These are phyloP conservation scores for Siniperca chuatsi DNA, from an alignment of 2,113 vertebrate species.

Conservation along the genomic window DNA sequence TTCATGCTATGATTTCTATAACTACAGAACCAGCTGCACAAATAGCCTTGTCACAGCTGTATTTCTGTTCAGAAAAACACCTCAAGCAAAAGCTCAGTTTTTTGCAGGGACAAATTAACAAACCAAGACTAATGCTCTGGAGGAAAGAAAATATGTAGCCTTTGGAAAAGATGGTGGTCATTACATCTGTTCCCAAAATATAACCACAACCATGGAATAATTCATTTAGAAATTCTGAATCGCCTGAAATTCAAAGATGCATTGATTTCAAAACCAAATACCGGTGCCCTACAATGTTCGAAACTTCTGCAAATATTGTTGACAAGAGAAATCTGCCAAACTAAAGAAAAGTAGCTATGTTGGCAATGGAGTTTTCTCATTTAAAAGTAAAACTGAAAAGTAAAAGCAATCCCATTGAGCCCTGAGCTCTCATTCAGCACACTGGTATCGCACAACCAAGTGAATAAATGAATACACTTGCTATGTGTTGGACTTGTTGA, in stretches of 20 bases:
- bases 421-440: slow-evolving; percentile 44
- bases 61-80: slow-evolving; percentile 17
- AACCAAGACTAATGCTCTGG: slow-evolving; percentile 16
- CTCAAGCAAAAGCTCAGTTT: neutral
- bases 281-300: slow-evolving; percentile 23
- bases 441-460: slow-evolving; percentile 56
- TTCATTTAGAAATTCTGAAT: slow-evolving; percentile 28
- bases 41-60: neutral
- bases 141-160: slow-evolving; percentile 28
- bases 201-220: slow-evolving; percentile 29
- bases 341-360: slow-evolving; percentile 48
- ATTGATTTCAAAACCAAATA: slow-evolving; percentile 44
- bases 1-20: neutral
- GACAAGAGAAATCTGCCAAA: slow-evolving; percentile 41
- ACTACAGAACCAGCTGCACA: neutral
- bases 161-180: slow-evolving; percentile 36
- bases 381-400: slow-evolving; percentile 64
- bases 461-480: slow-evolving; percentile 64
- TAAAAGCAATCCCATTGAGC: slow-evolving; percentile 53
- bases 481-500: slow-evolving; percentile 42
- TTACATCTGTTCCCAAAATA: slow-evolving; percentile 45
- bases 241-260: slow-evolving; percentile 39
- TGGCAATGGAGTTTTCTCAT: slow-evolving; percentile 48
- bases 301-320: slow-evolving; percentile 40
- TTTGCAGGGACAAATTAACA: slow-evolving; percentile 20